A percentile compares a stretch with the other conserved stretches of the same genome.
These are phyloP conservation scores for Ammodytes dubius DNA, from an alignment of 2,113 vertebrate species.

Conservation along the genomic window DNA sequence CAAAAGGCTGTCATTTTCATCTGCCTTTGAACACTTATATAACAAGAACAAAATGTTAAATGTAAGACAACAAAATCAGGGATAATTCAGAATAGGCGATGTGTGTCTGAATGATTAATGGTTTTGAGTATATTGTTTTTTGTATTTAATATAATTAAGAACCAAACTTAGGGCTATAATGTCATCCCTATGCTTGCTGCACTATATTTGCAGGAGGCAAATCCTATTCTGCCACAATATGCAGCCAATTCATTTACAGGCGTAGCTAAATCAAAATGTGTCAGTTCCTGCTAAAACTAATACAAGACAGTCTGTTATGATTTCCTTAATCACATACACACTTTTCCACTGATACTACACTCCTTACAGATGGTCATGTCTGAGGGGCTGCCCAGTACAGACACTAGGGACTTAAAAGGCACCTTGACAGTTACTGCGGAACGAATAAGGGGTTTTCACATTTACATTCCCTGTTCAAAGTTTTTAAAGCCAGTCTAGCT, in stretches of 20 bases:
- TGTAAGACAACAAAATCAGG: too few relatives aligned
- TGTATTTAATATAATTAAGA: not conserved
- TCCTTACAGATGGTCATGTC: not conserved
- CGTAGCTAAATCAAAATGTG: not conserved
- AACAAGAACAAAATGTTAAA: too few relatives aligned
- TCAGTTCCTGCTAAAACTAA: not conserved
- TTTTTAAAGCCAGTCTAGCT: not conserved
- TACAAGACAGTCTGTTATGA: not conserved
- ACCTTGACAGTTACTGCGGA: slow-evolving; percentile 10
- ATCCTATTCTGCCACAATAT: not conserved
- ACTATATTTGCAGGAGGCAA: not conserved
- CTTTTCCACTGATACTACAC: not conserved
- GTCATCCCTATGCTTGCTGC: not conserved
- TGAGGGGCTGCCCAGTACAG: not conserved
- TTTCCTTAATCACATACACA: slow-evolving; percentile 1
- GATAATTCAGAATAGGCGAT: not conserved
- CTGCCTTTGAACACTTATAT: too few relatives aligned
- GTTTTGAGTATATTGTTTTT: not conserved
- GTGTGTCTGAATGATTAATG: not conserved
- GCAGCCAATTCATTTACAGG: not conserved
- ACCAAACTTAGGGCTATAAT: not conserved
- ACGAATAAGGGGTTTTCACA: not conserved
- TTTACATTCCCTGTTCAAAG: not conserved
- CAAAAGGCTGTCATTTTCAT: not conserved
- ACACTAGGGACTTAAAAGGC: slow-evolving; percentile 11